Conservation (phyloP, 2,888 invertebrate species). For the Watsonalla cultraria region DNA sequence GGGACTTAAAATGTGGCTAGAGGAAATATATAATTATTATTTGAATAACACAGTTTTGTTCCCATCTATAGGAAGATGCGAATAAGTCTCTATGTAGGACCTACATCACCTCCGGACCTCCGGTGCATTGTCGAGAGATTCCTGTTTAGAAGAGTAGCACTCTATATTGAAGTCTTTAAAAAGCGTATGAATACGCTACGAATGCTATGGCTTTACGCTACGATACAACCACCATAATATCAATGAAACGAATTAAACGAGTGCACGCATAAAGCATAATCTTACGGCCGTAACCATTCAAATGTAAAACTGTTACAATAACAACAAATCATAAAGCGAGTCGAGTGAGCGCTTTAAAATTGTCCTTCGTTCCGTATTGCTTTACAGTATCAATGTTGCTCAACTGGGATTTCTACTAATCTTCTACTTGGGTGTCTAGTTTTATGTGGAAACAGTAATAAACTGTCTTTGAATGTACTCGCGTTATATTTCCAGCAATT, state of each 20-base stretch:
- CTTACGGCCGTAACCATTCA: constrained; percentile 28
- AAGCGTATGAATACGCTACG: no score
- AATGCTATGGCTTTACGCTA: not conserved
- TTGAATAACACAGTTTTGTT: no score
- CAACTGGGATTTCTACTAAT: constrained; percentile 60
- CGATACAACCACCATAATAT: not conserved
- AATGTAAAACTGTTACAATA: constrained; percentile 58
- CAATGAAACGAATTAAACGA: constrained; percentile 18
- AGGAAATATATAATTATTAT: no score
- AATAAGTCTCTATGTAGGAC: no score
- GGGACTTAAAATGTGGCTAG: no score
- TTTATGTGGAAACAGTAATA: constrained; percentile 67
- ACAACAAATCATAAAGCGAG: constrained; percentile 68
- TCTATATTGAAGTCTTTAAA: no score
- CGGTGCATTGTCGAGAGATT: no score
- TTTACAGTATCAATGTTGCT: constrained; percentile 51
- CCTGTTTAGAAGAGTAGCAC: no score
- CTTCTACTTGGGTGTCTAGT: constrained; percentile 75
- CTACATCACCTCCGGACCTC: no score
- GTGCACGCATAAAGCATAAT: constrained; percentile 18
- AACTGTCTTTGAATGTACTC: constrained; percentile 45
- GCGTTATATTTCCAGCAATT: constrained; percentile 16
- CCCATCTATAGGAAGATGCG: no score
- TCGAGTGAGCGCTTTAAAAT: constrained; percentile 51
- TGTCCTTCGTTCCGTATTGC: constrained; percentile 50